Evolutionary conservation across 2,797 vertebrate species (phyloP), one percentile per base, ranked within the genome.

Genomic region (Notolepis coatsorum): DNA sequence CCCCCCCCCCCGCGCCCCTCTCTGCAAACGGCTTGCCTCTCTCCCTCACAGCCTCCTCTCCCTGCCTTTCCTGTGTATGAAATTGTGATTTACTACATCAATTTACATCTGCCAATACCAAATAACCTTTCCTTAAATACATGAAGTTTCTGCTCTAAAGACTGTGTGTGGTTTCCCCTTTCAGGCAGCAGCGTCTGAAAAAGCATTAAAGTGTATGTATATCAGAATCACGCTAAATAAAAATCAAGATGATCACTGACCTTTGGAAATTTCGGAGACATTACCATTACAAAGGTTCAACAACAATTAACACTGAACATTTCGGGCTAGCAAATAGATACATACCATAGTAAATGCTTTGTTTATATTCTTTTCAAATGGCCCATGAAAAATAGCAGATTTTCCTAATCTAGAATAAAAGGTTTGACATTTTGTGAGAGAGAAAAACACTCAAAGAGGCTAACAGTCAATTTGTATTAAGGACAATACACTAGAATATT

Each of bases 71-170:
- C 73, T 81, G 35, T 64, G 69, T 69, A 80, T 78, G 71, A 88
- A 89, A 87, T 75, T 84, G 78, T 87, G 84, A 89, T 90, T 91
- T 89, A 89, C 82, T 80, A 73, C 82, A 80, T 84, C 84, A 84
- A 74, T 90, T 89, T 90, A 70, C 80, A 90, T 87, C 75, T 88
- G 86, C 78, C 88, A 88, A 88, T 89, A 89, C 60, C 64, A 71
- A 79, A 84, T 79, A 84, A 84, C 66, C 73, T 85, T 75, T 70
- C 52, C 66, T 90, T 90, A 86, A 89, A 89, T 84, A 80, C 71
- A 80, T 63, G 62, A 80, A 57, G 64, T 81, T 82, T 80, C 61
- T 67, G 71, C 65, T 72, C 61, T 64, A 41, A 38, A 47, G 59
- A 71, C 15, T 61, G 55, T 31, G 49, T 52, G 59, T 47, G 54